Percentiles rank a stretch among this genome's conserved stretches.
Evolutionary conservation across 2,797 vertebrate genomes (phyloP).

Genomic region (Mionectes olivaceus): DNA sequence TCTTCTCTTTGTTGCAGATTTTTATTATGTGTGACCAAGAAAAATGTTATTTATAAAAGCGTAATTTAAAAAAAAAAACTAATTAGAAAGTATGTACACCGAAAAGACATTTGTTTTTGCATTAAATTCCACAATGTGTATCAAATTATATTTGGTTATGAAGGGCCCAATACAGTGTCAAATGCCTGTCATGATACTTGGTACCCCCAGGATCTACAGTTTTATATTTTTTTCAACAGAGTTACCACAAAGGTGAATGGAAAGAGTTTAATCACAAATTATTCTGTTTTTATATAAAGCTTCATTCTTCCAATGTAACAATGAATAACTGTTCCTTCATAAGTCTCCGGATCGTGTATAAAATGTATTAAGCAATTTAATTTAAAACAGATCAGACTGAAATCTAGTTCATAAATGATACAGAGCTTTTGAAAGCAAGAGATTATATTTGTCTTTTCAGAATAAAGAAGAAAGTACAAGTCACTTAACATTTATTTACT

Average conservation of each 20-base stretch:
- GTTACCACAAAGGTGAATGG: not conserved
- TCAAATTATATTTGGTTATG: not conserved
- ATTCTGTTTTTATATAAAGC: not conserved
- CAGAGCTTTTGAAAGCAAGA: not conserved
- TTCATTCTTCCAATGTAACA: not conserved
- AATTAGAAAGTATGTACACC: not conserved
- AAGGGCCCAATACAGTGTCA: not conserved
- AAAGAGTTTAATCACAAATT: not conserved
- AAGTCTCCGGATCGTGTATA: not conserved
- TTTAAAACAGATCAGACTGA: not conserved
- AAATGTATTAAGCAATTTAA: not conserved
- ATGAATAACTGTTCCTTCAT: not conserved
- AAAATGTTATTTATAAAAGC: not conserved
- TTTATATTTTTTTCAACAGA: not conserved
- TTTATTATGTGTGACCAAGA: not conserved
- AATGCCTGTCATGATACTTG: not conserved
- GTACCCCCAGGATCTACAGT: not conserved
- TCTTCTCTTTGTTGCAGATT: not conserved
- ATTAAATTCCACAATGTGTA: not conserved
- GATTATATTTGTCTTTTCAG: not conserved
- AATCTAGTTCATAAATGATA: constrained; percentile 20
- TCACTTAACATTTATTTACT: constrained; percentile 33
- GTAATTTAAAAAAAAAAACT: not conserved
- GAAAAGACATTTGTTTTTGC: not conserved
- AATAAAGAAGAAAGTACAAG: not conserved